Evolutionary conservation across 2,888 invertebrate genomes (phyloP), one percentile per base, ranked within the genome.

Genomic region (Sphecodes monilicornis): DNA sequence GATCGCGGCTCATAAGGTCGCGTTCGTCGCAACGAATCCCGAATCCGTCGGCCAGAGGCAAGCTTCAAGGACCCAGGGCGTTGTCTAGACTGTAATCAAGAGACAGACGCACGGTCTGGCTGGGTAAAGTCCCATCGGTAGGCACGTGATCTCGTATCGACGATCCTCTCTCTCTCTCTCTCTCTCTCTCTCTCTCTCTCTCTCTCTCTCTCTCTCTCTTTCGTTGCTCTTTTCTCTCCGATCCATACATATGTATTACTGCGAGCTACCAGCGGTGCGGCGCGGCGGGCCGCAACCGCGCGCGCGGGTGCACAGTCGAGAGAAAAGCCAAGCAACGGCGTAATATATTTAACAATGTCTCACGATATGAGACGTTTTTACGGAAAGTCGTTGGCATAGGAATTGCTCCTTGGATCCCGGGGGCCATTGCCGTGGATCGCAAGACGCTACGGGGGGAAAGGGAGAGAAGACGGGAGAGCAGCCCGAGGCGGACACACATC

Each of bases 361-460:
- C 87, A 87, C 89, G 91, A 91, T 91, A 91, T 91, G 91, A 91
- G 91, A 92, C 91, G 89, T 91, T 92, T 93, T 93, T 92, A 93
- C 92, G 92, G 90, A 93, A 90, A 93, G 93, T 94, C 94, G 92
- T 93, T 93, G 91, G 94, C 93, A 94, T 94, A 93, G 92, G 84
- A 94, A 94, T 93, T 89, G 93, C 92, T 91, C 88, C 85, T 92
- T 91, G 90, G 60, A 60, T 60, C 60, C 60, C 60, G 60, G 90
- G 90, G 85, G 81, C 73, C 36, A 80, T 46, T 29, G 50, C 69
- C 41, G 80, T 13, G 54, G 22, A 6, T n/a, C n/a, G 70, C 18
- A 46, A 29, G 69, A 29, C 41, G 18, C 46, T 22, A 32, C 18
- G 11, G 32, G 36, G 66, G 22, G 13, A 39, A 66, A n/a, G 36